Conservation (phyloP, 2,797 vertebrate species). For the Mus caroli region DNA sequence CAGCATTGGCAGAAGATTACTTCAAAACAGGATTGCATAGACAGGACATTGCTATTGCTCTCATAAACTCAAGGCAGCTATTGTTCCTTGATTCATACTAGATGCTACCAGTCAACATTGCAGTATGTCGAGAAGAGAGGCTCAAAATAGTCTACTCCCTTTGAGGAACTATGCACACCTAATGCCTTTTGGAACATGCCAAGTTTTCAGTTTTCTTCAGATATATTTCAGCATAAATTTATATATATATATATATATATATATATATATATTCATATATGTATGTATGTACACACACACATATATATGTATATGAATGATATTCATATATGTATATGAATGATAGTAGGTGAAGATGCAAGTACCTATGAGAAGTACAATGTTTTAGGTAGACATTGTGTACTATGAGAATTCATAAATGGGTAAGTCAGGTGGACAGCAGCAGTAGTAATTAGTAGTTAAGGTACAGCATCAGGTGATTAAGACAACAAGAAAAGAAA, state of each 20-base stretch:
- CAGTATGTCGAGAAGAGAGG: fast-evolving
- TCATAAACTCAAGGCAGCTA: neutral
- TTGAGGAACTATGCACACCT: too few species aligned
- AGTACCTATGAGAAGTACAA: neutral
- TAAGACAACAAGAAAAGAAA: neutral
- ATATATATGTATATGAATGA: neutral
- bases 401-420: too few species aligned
- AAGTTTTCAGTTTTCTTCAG: neutral
- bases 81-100: too few species aligned
- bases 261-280: too few species aligned
- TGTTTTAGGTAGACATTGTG: neutral
- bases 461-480: neutral
- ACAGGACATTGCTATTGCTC: neutral
- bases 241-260: too few species aligned
- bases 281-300: too few species aligned
- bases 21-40: neutral
- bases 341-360: neutral
- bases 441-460: too few species aligned
- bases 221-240: neutral
- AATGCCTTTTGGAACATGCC: neutral
- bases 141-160: too few species aligned
- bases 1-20: neutral
- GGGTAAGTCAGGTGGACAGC: neutral
- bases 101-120: neutral
- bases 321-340: too few species aligned